These are phyloP conservation scores for Encarsia formosa DNA, from an alignment of 2,888 invertebrate genomes.

Conservation along the genomic window DNA sequence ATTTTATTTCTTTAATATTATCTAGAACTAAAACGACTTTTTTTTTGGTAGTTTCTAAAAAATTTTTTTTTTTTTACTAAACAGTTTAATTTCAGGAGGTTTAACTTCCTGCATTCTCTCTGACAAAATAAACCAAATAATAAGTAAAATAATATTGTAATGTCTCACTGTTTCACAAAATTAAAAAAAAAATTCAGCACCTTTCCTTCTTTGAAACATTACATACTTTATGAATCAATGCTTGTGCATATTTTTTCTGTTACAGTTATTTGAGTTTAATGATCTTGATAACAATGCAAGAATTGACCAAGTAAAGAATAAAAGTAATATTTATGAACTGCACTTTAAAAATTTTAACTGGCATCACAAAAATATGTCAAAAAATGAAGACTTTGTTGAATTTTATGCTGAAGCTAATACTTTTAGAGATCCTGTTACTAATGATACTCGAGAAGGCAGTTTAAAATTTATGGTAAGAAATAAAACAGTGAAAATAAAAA, in stretches of 20 bases:
- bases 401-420: conserved; percentile 39
- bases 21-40: conserved; percentile 3
- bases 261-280: conserved; percentile 60
- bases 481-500: background rate
- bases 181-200: too few relatives aligned
- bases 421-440: conserved; percentile 37
- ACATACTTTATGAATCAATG: too few relatives aligned
- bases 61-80: too few relatives aligned
- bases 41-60: too few relatives aligned
- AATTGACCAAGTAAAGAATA: conserved; percentile 39
- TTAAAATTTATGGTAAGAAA: conserved; percentile 40
- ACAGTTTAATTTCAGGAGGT: too few relatives aligned
- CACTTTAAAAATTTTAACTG: conserved; percentile 48
- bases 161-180: too few relatives aligned
- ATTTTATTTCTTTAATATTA: background rate
- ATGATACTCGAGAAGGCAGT: conserved; percentile 43
- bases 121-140: too few relatives aligned
- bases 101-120: too few relatives aligned
- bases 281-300: conserved; percentile 56
- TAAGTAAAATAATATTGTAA: too few relatives aligned
- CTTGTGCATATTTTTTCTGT: too few relatives aligned
- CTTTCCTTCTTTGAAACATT: too few relatives aligned
- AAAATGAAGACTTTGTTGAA: conserved; percentile 48
- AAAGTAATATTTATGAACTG: conserved; percentile 44
- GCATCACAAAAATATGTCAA: conserved; percentile 44